A percentile compares a stretch with the other conserved stretches of the same genome.
These are phyloP conservation scores for Melopsittacus undulatus DNA, from an alignment of 2,797 vertebrate genomes.

Conservation along the genomic window DNA sequence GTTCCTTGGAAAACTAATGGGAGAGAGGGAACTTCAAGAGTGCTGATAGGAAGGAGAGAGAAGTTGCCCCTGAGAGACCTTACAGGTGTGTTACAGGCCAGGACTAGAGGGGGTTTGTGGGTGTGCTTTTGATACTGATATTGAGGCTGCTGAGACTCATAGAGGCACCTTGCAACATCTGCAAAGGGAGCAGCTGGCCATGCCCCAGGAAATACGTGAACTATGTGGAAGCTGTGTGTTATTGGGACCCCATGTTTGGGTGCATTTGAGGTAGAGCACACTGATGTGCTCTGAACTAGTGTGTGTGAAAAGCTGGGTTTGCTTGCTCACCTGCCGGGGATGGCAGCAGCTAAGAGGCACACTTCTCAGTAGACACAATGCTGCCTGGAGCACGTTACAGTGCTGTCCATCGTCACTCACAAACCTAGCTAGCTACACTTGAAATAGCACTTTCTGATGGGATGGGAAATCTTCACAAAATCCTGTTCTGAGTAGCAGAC, in stretches of 20 bases:
- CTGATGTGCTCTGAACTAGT: not conserved
- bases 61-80: not conserved
- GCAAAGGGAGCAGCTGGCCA: not conserved
- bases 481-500: not conserved
- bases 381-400: not conserved
- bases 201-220: rapidly evolving
- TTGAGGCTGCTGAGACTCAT: not conserved
- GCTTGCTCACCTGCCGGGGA: not conserved
- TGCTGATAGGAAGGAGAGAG: not conserved
- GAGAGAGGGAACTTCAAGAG: not conserved
- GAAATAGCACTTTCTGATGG: not conserved
- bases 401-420: too few species aligned
- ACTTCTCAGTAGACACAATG: not conserved
- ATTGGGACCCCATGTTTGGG: not conserved
- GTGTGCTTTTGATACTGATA: not conserved
- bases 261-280: not conserved
- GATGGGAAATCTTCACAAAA: not conserved
- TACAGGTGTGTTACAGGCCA: not conserved
- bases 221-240: rapidly evolving
- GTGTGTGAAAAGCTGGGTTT: not conserved
- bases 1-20: not conserved
- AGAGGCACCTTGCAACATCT: not conserved
- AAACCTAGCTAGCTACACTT: not conserved
- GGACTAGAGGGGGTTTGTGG: not conserved
- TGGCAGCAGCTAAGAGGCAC: not conserved